A percentile compares a stretch with the other conserved stretches of the same genome.
Conservation (phyloP, 2,888 invertebrate species). For the Thelaira solivaga region DNA sequence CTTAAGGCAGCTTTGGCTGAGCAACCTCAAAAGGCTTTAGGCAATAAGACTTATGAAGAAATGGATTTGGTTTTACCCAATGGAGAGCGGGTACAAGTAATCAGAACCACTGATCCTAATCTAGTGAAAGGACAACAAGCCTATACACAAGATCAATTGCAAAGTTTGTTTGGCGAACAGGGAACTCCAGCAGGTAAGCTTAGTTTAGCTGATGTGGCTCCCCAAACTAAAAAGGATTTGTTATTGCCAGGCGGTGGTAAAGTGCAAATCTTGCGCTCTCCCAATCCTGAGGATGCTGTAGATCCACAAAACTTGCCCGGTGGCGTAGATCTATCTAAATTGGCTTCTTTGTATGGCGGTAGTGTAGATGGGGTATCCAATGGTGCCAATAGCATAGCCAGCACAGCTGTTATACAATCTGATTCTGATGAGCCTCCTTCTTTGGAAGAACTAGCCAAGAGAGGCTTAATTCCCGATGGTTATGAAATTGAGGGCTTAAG, state of each 20-base stretch:
- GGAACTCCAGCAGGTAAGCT: constrained; percentile 64
- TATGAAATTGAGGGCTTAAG: constrained; percentile 89
- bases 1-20: constrained; percentile 85
- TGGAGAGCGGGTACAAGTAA: constrained; percentile 86
- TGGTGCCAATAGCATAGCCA: constrained; percentile 74
- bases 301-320: constrained; percentile 72
- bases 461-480: constrained; percentile 86
- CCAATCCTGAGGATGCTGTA: constrained; percentile 79
- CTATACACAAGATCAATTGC: constrained; percentile 77
- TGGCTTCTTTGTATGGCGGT: constrained; percentile 73
- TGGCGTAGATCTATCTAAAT: constrained; percentile 72
- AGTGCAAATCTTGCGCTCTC: constrained; percentile 84
- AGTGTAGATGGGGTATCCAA: constrained; percentile 69
- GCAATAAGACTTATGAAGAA: constrained; percentile 83
- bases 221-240: constrained; percentile 81
- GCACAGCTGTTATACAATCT: constrained; percentile 77
- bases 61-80: constrained; percentile 85
- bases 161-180: constrained; percentile 73
- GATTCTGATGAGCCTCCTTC: constrained; percentile 82
- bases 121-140: constrained; percentile 80
- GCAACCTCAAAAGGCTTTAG: constrained; percentile 81
- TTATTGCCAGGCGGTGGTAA: constrained; percentile 85
- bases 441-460: constrained; percentile 86
- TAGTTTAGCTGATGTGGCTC: constrained; percentile 70
- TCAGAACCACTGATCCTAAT: constrained; percentile 84